phyloP scores from a whole-genome alignment of 37 sponge, comb jelly and placozoan species.

The Chondrilla cf. caribensis region DNA sequence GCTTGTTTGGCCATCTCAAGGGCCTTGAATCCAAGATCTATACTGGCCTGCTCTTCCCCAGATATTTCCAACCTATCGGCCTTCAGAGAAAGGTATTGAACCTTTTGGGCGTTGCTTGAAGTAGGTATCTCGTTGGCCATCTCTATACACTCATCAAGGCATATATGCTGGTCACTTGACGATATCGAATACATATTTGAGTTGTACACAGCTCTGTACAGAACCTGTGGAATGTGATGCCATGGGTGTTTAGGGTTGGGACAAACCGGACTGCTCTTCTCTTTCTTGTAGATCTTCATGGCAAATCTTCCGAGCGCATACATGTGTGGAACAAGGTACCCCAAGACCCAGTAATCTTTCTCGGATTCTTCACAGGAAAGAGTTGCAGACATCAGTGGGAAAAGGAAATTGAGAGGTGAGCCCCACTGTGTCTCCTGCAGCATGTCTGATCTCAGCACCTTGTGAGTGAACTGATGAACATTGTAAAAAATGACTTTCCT shows the following conservation, averaged over 20 bases:
- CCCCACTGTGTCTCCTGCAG: neutral
- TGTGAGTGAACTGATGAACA: neutral
- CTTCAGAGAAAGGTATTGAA: neutral
- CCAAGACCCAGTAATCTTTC: neutral
- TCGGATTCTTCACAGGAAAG: too few relatives aligned
- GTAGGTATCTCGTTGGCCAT: neutral
- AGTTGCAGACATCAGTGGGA: too few relatives aligned
- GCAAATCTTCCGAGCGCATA: neutral
- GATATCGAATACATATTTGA: neutral
- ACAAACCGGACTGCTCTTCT: neutral
- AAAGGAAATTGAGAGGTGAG: too few relatives aligned
- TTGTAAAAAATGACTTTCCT: neutral
- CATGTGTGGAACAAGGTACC: neutral
- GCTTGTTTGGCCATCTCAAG: neutral
- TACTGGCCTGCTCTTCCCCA: neutral
- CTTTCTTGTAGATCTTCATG: neutral
- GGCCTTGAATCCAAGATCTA: neutral
- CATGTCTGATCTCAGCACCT: neutral
- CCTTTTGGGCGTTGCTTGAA: neutral
- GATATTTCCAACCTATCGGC: neutral
- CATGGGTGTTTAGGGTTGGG: too few relatives aligned
- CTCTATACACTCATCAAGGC: neutral
- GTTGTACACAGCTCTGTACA: neutral
- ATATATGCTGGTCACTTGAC: too few relatives aligned
- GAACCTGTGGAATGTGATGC: conserved; percentile 1